These are phyloP conservation scores for Corythornis leucogaster DNA, from an alignment of 2,797 vertebrate species.

Conservation along the genomic window DNA sequence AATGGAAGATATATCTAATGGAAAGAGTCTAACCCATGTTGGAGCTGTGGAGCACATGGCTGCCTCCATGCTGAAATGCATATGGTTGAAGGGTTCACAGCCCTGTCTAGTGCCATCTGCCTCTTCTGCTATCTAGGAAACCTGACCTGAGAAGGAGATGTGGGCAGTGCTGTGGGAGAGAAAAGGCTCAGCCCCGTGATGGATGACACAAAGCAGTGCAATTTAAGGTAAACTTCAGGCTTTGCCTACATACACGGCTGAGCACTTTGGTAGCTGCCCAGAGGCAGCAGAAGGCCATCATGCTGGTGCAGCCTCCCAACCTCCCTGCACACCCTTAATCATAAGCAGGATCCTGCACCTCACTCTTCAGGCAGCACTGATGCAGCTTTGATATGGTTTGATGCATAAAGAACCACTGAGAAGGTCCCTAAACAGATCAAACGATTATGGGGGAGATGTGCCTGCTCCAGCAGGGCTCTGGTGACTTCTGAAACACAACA, in stretches of 20 bases:
- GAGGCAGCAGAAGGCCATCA: background rate
- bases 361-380: accelerated
- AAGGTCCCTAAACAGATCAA: background rate
- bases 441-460: accelerated
- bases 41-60: background rate
- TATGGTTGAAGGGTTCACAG: accelerated
- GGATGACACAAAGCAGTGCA: background rate
- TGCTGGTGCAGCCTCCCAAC: background rate
- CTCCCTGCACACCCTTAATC: accelerated
- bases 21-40: background rate
- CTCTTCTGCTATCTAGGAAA: background rate
- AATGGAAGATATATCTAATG: background rate
- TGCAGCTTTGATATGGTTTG: background rate
- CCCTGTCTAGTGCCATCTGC: background rate
- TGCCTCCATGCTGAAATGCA: background rate
- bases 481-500: background rate
- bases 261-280: background rate
- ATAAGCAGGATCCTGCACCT: background rate
- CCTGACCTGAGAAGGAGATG: background rate
- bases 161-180: background rate
- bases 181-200: background rate
- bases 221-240: background rate
- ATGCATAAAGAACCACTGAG: background rate
- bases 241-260: accelerated
- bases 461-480: background rate